Base-by-base conservation (phyloP, 2,797 vertebrate genomes). In the Hafferia zeledoni region DNA sequence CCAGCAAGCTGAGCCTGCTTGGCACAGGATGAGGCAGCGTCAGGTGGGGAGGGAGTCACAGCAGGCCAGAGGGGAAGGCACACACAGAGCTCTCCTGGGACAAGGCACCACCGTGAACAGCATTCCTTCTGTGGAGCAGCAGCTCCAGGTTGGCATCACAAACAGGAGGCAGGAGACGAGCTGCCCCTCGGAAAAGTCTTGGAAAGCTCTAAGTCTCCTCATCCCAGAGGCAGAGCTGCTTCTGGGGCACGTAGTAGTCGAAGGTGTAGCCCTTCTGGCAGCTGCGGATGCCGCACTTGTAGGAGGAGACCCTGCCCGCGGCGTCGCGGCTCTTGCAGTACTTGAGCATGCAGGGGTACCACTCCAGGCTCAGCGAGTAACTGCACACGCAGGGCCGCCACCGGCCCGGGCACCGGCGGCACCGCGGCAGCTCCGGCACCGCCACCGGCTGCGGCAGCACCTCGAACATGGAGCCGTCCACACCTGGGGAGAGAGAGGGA, bases 271-370 rank as follows among this genome's bases (percentile, higher is more conserved):
- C 98, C 96, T 99, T 99, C 97, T 99, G 99, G 98, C 99, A 99
- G 98, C 99, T 99, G 96, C 99, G 99, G 96, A 99, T 99, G 97
- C 99, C 99, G 2, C 99, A 99, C 90, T 99, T 99, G 98, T 99
- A 99, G 37, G 99, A 98, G 4, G 97, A 97, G 5, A 98, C 97
- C 87, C 98, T 98, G 75, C 99, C 98, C 0, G 90, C 87, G 22
- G 98, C 91, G 24, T 99, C 99, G 0, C 98, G 98, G 87, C 98
- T 99, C 93, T 98, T 98, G 98, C 99, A 99, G 97, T 99, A 99
- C 94, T 99, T 99, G 33, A 99, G 98, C 98, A 99, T 97, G 97
- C 99, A 99, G 0, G 99, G 99, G 97, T 99, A 99, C 99, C 99
- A 99, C 98, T 99, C 98, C 88, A 99, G 98, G 82, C 98, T 98